Percentiles rank a stretch among this genome's conserved stretches.
Evolutionary conservation across 1,140 invertebrate species (phyloP).

Genomic region (Drosophila nikananu): DNA sequence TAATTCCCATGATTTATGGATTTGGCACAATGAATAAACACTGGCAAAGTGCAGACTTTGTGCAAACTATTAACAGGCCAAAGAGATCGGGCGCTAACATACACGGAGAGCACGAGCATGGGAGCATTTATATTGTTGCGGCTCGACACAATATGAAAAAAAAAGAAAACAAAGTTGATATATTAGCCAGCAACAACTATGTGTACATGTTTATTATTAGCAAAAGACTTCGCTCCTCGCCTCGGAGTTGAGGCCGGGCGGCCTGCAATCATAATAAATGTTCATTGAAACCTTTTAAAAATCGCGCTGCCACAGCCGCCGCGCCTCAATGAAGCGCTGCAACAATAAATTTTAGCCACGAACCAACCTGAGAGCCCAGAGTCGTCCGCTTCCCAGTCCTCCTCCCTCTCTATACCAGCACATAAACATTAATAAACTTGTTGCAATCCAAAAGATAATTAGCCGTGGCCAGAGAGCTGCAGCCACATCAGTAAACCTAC

Average conservation of each 20-base stretch:
- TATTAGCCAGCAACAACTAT: conserved; percentile 58
- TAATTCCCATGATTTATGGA: conserved; percentile 75
- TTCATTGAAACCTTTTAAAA: conserved; percentile 84
- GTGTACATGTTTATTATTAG: conserved; percentile 62
- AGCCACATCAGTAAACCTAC: conserved; percentile 41
- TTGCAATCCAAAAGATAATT: conserved; percentile 84
- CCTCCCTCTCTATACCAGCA: conserved; percentile 28
- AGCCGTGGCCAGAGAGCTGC: conserved; percentile 68
- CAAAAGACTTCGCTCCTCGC: conserved; percentile 17
- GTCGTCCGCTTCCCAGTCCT: conserved; percentile 1
- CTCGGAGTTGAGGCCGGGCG: conserved; percentile 14
- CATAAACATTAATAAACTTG: conserved; percentile 84
- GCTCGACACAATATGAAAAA: conserved; percentile 6
- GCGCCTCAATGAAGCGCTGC: conserved; percentile 75
- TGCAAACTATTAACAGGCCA: conserved; percentile 47
- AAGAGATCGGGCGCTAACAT: conserved; percentile 33
- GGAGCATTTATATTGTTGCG: conserved; percentile 60
- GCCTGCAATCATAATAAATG: conserved; percentile 82
- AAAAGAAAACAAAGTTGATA: conserved; percentile 47
- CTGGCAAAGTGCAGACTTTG: conserved; percentile 54
- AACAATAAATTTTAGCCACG: conserved; percentile 80
- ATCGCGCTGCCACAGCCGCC: conserved; percentile 64
- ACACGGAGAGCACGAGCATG: conserved; percentile 7
- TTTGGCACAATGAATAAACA: conserved; percentile 50
- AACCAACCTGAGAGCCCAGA: conserved; percentile 19